Evolutionary conservation across 2,888 invertebrate species (phyloP), one percentile per base, ranked within the genome.

Genomic region (Harmothoe impar): DNA sequence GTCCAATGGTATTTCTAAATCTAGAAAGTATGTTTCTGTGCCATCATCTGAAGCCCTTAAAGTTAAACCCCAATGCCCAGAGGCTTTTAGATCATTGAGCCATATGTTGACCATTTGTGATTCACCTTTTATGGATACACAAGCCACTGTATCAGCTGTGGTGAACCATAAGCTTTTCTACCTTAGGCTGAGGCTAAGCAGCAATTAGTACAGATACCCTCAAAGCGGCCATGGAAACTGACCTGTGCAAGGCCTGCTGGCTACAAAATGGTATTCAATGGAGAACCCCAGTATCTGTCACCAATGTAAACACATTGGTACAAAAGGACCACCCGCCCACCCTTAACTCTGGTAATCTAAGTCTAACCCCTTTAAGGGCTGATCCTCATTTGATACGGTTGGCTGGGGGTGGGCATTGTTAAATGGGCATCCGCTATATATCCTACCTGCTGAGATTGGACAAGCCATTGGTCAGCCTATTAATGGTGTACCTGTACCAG

Each of bases 311-410:
- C 72, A 72, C 1, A 25, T 29, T 72, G 72, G 10, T 43, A 72
- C 72, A 72, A 72, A 72, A 72, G 72, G 29, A 17, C 72, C 25
- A 29, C 72, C 72, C 72, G 1, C 25, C 29, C 31, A 15, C 29
- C 25, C 72, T 25, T 29, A 72, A n/a, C 72, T 72, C 25, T n/a
- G 7, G 3, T 12, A 62, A 62, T 72, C 72, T 29, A 17, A 72
- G 72, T 25, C 31, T 29, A 15, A 72, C 31, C 29, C 29, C 29
- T 29, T 15, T 72, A 72, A 7, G 29, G 72, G 31, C 72, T 15
- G 72, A 29, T 72, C 72, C 72, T 72, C 12, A 72, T 72, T 72
- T 72, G 72, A 29, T 72, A 72, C 72, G 29, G 15, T n/a, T 62
- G 62, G 62, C 62, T 62, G 20, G 15, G 62, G 62, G 3, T 62